phyloP scores from a whole-genome alignment of 2,113 vertebrate species.

The Verasper variegatus region DNA sequence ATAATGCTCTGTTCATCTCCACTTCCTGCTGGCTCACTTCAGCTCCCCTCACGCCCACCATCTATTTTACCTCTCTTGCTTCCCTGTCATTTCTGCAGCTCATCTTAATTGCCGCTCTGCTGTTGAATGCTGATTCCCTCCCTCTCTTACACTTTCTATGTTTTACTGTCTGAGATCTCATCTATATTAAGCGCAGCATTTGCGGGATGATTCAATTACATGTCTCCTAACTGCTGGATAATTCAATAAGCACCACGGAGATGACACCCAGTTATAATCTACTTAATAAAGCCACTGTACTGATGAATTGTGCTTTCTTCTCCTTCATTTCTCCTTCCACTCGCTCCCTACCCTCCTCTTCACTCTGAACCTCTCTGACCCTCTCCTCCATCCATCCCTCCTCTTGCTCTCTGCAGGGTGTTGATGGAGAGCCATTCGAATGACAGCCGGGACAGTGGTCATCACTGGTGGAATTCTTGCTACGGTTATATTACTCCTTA shows the following conservation, averaged over 20 bases:
- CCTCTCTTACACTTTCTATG: slow-evolving; percentile 6
- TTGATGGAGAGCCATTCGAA: slow-evolving; percentile 99
- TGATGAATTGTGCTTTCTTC: slow-evolving; percentile 63
- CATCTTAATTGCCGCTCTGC: slow-evolving; percentile 26
- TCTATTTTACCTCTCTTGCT: slow-evolving; percentile 20
- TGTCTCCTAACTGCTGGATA: slow-evolving; percentile 66
- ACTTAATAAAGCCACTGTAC: slow-evolving; percentile 72
- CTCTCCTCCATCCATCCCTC: slow-evolving; percentile 9
- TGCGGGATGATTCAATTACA: slow-evolving; percentile 73
- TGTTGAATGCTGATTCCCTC: slow-evolving; percentile 16
- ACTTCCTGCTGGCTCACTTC: slow-evolving; percentile 10
- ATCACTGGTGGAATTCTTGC: slow-evolving; percentile 99
- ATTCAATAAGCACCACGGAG: slow-evolving; percentile 72
- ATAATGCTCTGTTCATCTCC: neutral
- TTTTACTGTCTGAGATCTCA: slow-evolving; percentile 37
- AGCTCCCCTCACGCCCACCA: slow-evolving; percentile 19
- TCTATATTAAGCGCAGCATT: slow-evolving; percentile 59
- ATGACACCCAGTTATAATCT: slow-evolving; percentile 73
- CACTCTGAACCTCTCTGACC: slow-evolving; percentile 6
- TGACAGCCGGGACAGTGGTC: slow-evolving; percentile 99
- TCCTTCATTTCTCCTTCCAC: slow-evolving; percentile 18
- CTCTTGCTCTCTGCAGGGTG: slow-evolving; percentile 72
- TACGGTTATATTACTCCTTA: slow-evolving; percentile 96
- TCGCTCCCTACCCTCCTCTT: neutral
- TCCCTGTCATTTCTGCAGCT: slow-evolving; percentile 25